Conservation (phyloP, 2,113 vertebrate genomes). For the Benitochromis conjunctus region DNA sequence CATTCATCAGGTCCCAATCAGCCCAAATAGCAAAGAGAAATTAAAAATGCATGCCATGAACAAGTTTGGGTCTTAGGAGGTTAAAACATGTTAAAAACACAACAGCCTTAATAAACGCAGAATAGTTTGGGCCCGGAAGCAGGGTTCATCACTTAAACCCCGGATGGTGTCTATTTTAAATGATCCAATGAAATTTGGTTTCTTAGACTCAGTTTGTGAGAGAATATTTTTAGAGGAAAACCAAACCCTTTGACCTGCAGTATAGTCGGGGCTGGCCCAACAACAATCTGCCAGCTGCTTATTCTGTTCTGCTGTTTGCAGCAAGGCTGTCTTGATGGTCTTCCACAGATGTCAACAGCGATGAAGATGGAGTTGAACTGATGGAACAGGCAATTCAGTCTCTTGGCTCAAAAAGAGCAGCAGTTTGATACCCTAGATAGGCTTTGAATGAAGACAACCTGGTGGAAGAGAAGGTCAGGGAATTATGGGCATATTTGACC, state of each 20-base stretch:
- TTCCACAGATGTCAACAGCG: background rate
- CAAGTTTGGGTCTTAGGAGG: too few species aligned
- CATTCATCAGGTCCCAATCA: too few species aligned
- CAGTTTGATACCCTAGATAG: background rate
- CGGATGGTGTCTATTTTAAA: background rate
- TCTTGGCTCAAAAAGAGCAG: background rate
- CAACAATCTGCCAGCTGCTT: rapidly evolving
- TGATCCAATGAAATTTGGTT: background rate
- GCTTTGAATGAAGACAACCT: background rate
- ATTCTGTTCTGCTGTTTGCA: background rate
- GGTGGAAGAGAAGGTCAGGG: background rate
- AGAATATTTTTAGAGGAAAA: background rate
- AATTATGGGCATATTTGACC: background rate
- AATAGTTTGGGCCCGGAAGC: too few species aligned
- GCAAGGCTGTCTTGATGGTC: background rate
- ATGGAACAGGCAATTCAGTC: rapidly evolving
- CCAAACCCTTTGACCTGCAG: background rate
- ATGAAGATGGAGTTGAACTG: background rate
- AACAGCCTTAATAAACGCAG: too few species aligned
- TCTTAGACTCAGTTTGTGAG: background rate
- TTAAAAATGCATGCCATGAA: too few species aligned
- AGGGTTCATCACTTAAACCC: too few species aligned
- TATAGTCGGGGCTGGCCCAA: background rate
- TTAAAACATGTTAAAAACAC: too few species aligned
- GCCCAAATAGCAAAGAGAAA: too few species aligned